A percentile compares a stretch with the other conserved stretches of the same genome.
These are phyloP conservation scores for Poeciliopsis gracilis DNA, from an alignment of 2,797 vertebrate genomes.

Conservation along the genomic window DNA sequence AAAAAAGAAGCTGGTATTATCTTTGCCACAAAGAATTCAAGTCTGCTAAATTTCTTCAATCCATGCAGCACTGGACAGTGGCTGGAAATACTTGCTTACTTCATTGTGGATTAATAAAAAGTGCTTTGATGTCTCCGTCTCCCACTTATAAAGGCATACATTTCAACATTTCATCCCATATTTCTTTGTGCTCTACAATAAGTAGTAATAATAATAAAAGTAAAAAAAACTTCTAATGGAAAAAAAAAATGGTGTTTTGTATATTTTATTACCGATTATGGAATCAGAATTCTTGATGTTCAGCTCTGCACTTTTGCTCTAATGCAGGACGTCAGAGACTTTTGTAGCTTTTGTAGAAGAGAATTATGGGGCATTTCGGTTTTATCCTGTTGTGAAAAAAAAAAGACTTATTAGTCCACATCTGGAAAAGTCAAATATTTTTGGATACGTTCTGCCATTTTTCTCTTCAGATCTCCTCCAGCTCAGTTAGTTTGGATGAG, in stretches of 20 bases:
- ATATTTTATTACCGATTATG: background rate
- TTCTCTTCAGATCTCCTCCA: background rate
- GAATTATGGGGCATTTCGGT: conserved; percentile 87
- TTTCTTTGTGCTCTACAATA: background rate
- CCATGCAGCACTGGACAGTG: background rate
- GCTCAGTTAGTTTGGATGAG: background rate
- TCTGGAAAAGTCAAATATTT: background rate
- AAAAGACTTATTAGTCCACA: background rate
- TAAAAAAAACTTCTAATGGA: background rate
- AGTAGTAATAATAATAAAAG: too few species aligned
- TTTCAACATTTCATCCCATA: background rate
- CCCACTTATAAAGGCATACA: background rate
- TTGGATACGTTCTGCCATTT: background rate
- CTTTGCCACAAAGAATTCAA: background rate
- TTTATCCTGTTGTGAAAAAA: conserved; percentile 79
- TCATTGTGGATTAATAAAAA: background rate
- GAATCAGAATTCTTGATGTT: background rate
- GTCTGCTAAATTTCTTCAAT: conserved; percentile 13
- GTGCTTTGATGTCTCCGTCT: background rate
- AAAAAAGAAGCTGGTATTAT: background rate
- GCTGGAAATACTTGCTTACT: background rate
- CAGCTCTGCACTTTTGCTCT: too few species aligned
- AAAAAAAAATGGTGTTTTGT: background rate
- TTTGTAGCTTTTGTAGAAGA: conserved; percentile 85
- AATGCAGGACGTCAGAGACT: conserved; percentile 65